Base-by-base conservation (phyloP, 2,888 invertebrate genomes). In the Troides helena region DNA sequence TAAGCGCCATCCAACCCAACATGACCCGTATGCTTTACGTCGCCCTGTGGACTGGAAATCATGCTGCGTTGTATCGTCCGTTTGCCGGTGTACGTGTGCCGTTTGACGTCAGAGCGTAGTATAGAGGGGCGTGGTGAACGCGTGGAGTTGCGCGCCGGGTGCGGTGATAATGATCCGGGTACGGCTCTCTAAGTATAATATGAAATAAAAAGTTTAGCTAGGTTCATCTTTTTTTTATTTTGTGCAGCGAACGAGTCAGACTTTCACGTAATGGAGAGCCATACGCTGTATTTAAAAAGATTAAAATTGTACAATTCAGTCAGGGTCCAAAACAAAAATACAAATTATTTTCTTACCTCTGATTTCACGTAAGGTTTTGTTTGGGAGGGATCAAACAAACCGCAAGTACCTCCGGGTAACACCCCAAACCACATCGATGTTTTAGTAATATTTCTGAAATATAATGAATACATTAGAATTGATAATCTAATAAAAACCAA, bases 31-130 rank as follows among this genome's bases (percentile, higher is more conserved):
- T 99, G 99, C 80, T 98, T 97, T 25, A 99, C 95, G 85, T 99
- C 99, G 57, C 98, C 98, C 85, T 99, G 98, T 0, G 99, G 99
- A 72, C 97, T 96, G 63, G 99, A 98, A 80, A 99, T 99, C 98
- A 99, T 98, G 84, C 97, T 97, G 12, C 97, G 95, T 71, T 96
- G 94, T 68, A 98, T 93, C 75, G 96, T 95, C 67, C 96, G 91
- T 81, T 94, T 94, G 78, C 93, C 93, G 21, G 93, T 93, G 76
- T 85, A 88, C 12, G 92, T 90, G 75, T 90, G 90, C 17, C 92
- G 81, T 75, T 89, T 92, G 60, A 93, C 91, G 75, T 94, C 94
- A 6, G 90, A 89, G 56, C 94, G 89, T 72, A 87, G 81, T 14
- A 92, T 77, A 1, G 94, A 83, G 71, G 90, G 79, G 67, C 86